These are phyloP conservation scores for Sigmodon hispidus DNA, from an alignment of 2,113 vertebrate species.

Conservation along the genomic window DNA sequence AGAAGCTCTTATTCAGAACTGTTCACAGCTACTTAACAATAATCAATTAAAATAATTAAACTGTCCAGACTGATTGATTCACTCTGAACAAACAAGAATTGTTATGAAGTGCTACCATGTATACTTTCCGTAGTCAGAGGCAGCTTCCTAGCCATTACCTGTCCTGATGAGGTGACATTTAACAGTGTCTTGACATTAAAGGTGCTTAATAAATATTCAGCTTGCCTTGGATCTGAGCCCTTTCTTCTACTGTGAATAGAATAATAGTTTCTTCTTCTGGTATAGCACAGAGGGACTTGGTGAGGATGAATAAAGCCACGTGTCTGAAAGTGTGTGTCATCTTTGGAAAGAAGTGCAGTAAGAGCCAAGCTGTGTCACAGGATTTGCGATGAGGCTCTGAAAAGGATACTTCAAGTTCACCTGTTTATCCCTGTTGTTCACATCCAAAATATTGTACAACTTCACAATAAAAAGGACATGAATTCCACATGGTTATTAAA, in stretches of 20 bases:
- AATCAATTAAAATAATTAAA: constrained; percentile 58
- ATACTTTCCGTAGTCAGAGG: background rate
- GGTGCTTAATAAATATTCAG: constrained; percentile 60
- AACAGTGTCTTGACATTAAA: constrained; percentile 44
- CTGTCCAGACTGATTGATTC: constrained; percentile 33
- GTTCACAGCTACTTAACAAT: constrained; percentile 38
- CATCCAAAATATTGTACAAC: background rate
- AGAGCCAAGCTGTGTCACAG: background rate
- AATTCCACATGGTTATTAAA: background rate
- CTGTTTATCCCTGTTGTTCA: constrained; percentile 32
- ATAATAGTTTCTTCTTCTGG: constrained; percentile 43
- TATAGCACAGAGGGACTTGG: background rate
- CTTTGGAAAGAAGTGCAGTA: background rate
- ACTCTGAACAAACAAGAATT: constrained; percentile 51
- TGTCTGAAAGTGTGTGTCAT: constrained; percentile 40
- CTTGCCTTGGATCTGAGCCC: constrained; percentile 54
- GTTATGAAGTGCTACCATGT: background rate
- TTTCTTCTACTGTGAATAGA: constrained; percentile 27
- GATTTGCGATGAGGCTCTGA: constrained; percentile 5
- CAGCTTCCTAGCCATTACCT: background rate
- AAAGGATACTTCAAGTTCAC: constrained; percentile 28
- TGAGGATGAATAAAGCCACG: constrained; percentile 36
- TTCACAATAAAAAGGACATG: background rate
- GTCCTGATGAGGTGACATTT: constrained; percentile 33
- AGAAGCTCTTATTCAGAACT: constrained; percentile 51